Base-by-base conservation (phyloP, 2,113 vertebrate species). In the Oryzias javanicus region DNA sequence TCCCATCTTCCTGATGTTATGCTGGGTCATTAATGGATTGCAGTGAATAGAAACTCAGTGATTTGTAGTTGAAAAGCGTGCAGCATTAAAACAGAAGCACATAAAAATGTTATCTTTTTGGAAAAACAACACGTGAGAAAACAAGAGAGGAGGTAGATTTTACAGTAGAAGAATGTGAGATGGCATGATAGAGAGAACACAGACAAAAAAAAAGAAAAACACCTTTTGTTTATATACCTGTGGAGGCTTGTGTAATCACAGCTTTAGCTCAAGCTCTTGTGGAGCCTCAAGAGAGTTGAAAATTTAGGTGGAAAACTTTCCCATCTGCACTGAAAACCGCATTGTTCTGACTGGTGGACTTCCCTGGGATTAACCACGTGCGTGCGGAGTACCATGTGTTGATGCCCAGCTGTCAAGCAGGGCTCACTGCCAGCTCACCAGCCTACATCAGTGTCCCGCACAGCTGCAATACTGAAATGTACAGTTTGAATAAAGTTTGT, bases 201-300 rank as follows among this genome's bases (percentile, higher is more conserved):
- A 74, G 64, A 73, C 53, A 70, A 74, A 80, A 78, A 76, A 57
- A 5, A 44, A 15, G 15, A 55, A 72, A 79, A 20, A 67, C 45
- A 55, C 56, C 62, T 75, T 72, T 70, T 70, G 55, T 74, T 70
- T 75, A 42, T 74, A 41, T 41, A 49, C 14, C 8, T 74, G 51
- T 58, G 22, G 50, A 64, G 3, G 55, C 68, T 59, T 42, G 51
- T 55, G 27, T 74, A 82, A 81, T 79, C 55, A 70, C 49, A 69
- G 62, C 57, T 72, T 74, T 60, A 50, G 20, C 45, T 49, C 35
- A 27, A 64, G 45, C 14, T 59, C 64, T 64, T 81, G 54, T 83
- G 66, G 82, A 83, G 65, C 57, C 44, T 64, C 75, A 49, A 16
- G 1, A 63, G 16, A 54, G 76, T 60, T 25, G 73, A 78, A 74